Evolutionary conservation across 2,113 vertebrate species (phyloP).

Genomic region (Saguinus midas): DNA sequence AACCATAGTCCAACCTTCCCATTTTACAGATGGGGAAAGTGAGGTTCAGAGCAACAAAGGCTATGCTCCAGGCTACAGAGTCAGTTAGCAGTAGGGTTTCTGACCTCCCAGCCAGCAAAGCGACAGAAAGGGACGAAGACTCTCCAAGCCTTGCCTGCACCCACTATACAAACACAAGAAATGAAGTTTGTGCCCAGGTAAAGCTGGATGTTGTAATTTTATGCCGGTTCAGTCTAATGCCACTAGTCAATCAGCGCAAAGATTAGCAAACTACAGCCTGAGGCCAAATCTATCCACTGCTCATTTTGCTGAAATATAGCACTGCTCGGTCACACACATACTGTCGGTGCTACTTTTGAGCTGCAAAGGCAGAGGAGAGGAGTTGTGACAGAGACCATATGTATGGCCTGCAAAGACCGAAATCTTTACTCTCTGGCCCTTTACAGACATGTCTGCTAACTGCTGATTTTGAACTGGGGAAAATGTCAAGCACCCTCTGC

Average conservation of each 20-base stretch:
- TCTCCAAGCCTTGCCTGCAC: background rate
- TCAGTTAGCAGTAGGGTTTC: background rate
- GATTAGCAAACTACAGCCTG: background rate
- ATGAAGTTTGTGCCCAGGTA: background rate
- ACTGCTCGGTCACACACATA: rapidly evolving
- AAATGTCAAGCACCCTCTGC: background rate
- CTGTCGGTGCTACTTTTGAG: rapidly evolving
- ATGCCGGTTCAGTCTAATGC: background rate
- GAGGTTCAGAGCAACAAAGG: background rate
- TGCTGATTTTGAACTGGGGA: background rate
- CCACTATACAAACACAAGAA: background rate
- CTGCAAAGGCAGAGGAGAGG: background rate
- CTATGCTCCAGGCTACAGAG: background rate
- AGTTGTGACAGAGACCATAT: background rate
- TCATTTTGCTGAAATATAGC: background rate
- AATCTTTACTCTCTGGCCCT: background rate
- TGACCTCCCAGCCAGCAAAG: background rate
- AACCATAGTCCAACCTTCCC: background rate
- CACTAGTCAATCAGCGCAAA: background rate
- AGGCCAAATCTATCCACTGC: background rate
- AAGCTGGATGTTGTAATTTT: background rate
- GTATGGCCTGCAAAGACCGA: background rate
- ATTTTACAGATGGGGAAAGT: background rate
- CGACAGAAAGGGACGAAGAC: background rate
- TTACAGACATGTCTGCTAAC: background rate